A percentile compares a stretch with the other conserved stretches of the same genome.
Conservation (phyloP, 2,113 vertebrate species). For the Oryzias celebensis region DNA sequence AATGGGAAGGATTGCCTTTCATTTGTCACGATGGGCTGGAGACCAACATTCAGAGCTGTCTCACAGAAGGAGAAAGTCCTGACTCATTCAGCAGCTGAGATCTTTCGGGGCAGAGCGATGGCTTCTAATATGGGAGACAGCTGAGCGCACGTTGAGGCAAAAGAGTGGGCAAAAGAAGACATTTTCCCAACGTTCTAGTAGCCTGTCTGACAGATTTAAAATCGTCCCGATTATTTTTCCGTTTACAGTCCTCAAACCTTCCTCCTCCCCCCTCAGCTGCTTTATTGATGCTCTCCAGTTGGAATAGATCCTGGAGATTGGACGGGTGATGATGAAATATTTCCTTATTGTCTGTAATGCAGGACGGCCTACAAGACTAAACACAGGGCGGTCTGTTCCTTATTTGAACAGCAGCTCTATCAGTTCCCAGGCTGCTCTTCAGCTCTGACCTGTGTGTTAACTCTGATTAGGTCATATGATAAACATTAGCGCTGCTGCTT, state of each 20-base stretch:
- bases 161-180: constrained; percentile 19
- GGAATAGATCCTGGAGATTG: constrained; percentile 68
- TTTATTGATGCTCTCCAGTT: constrained; percentile 67
- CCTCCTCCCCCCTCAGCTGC: constrained; percentile 36
- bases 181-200: constrained; percentile 50
- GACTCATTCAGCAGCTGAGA: constrained; percentile 23
- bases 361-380: constrained; percentile 65
- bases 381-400: constrained; percentile 75
- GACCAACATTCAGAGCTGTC: constrained; percentile 21
- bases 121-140: constrained; percentile 29
- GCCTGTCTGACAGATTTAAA: no score
- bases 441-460: constrained; percentile 80
- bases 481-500: constrained; percentile 81
- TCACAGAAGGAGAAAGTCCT: constrained; percentile 8
- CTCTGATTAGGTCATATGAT: constrained; percentile 89
- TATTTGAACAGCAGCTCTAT: constrained; percentile 75
- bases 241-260: constrained; percentile 22
- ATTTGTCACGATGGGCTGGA: constrained; percentile 44
- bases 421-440: constrained; percentile 79
- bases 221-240: not conserved
- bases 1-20: constrained; percentile 45
- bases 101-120: constrained; percentile 30
- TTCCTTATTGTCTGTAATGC: constrained; percentile 78
- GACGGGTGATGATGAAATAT: constrained; percentile 75
- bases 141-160: no score